These are phyloP conservation scores for Cyphomyrus plagiostoma DNA, from an alignment of 2,113 vertebrate genomes.

Conservation along the genomic window DNA sequence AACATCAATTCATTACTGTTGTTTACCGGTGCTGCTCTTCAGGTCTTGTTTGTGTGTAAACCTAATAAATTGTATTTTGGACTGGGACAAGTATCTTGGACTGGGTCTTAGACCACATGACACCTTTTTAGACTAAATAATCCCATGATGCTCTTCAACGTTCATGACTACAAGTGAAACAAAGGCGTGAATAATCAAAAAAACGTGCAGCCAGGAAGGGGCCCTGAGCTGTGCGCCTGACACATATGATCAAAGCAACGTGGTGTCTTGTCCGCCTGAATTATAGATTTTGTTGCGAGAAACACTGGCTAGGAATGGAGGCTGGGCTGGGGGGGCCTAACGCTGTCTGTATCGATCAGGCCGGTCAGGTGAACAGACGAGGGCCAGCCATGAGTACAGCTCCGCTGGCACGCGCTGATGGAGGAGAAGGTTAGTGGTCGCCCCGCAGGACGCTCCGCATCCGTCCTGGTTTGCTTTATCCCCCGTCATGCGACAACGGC, in stretches of 20 bases:
- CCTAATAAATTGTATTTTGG: not conserved
- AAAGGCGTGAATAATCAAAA: slow-evolving; percentile 13
- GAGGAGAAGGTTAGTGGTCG: not conserved
- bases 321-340: no score
- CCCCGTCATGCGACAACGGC: not conserved
- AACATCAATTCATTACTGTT: not conserved
- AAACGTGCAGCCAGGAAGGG: not conserved
- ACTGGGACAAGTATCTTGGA: not conserved
- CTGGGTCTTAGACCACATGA: not conserved
- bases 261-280: not conserved
- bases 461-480: not conserved
- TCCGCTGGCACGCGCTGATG: not conserved
- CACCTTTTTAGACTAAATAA: not conserved
- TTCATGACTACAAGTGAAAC: not conserved
- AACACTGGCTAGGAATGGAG: not conserved
- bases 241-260: slow-evolving; percentile 9
- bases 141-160: slow-evolving; percentile 18
- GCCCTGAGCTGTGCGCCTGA: not conserved
- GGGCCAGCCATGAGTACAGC: not conserved
- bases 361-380: not conserved
- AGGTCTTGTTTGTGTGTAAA: not conserved
- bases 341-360: not conserved
- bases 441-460: not conserved
- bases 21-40: not conserved
- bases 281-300: not conserved